Base-by-base conservation (phyloP, 2,113 vertebrate species). In the Tylochromis polylepis region DNA sequence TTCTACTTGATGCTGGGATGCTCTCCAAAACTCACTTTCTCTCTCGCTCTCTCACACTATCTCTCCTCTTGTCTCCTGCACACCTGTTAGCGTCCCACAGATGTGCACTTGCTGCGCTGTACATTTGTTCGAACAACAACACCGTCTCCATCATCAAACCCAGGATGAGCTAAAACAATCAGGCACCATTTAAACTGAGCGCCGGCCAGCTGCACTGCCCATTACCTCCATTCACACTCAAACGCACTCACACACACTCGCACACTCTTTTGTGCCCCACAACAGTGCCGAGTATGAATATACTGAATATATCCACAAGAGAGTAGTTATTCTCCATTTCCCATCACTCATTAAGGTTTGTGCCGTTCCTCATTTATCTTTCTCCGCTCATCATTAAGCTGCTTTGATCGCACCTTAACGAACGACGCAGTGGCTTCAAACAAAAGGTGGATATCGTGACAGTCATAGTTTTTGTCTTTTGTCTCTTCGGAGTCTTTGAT, bases 81-180 rank as follows among this genome's bases (percentile, higher is more conserved):
- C 98, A 99, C 98, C 98, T 99, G 97, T 97, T 97, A 95, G 94
- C 91, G 94, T 86, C 95, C 95, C 96, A 96, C 96, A 97, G 97
- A 97, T 97, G 94, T 96, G 93, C 93, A 94, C 85, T 85, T 65
- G 83, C 87, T 55, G 90, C 9, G 51, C 59, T 4, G 65, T 60
- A 24, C 31, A 31, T 84, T 81, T 84, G 84, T 88, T 89, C 56
- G 15, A 85, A 89, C 97, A 96, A 96, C 96, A 97, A 94, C 96
- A 95, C 41, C 70, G 20, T 91, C 87, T 85, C 88, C 90, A 92
- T 93, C 97, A 97, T 97, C 97, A 96, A 97, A 97, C 97, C 96
- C 95, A 97, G 97, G 95, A 95, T 96, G 96, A 92, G 95, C 96
- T 96, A 92, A 97, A 98, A 98, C 98, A 98, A 98, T 98, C 97